Evolutionary conservation across 2,797 vertebrate genomes (phyloP), one percentile per base, ranked within the genome.

Genomic region (Eulemur rubriventer): DNA sequence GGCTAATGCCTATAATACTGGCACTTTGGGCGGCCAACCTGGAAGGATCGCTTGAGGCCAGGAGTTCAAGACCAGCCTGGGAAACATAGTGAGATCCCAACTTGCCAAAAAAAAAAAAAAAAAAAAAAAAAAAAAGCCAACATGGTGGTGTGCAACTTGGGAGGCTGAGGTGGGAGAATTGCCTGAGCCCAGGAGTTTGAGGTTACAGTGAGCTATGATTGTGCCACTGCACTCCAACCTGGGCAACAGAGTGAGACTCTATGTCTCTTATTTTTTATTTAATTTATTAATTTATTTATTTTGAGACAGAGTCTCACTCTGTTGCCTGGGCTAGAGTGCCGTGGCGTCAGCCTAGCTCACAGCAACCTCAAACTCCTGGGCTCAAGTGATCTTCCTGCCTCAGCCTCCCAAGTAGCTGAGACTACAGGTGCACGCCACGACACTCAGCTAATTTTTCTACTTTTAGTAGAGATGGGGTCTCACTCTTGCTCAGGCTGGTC

Each of bases 401-500:
- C 18, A 52, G 18, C 52, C 7, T 20, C 18, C 52, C 6, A 18
- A 52, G 52, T 52, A 52, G 52, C 52, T 52, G 52, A 2, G 18
- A 20, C 52, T 52, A 52, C 52, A 20, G 18, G 18, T 7, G 7
- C 7, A 7, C 0, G 7, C 52, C 52, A 46, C 0, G 9, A 46
- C 10, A 10, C 43, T 10, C 43, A 2, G 43, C 43, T 46, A 46
- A 46, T 46, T 46, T 46, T 46, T 46, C 41, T 41, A 41, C 41
- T 46, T 46, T 0, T 46, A 46, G 43, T 46, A 46, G 43, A 52
- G 52, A 52, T 7, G 52, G 52, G 2, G 18, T 52, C 52, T 52
- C 18, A 2, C 18, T 52, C 52, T 52, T 52, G 52, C 52, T 52
- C 52, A 20, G 52, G 52, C 52, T 52, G 52, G 52, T 52, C 17